A percentile compares a stretch with the other conserved stretches of the same genome.
phyloP scores from a whole-genome alignment of 2,888 invertebrate species.

The Phengaris arion region DNA sequence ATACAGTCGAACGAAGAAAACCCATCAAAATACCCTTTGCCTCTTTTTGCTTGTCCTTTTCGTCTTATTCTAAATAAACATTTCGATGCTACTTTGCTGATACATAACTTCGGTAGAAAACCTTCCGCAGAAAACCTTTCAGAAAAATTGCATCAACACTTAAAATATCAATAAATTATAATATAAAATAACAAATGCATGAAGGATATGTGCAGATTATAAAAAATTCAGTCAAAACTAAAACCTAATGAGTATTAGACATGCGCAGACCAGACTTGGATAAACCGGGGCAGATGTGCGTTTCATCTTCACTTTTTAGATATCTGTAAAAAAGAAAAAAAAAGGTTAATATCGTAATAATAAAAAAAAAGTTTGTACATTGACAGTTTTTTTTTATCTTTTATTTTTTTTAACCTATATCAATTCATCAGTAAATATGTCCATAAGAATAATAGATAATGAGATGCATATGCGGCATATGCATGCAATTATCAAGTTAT shows the following conservation, averaged over 20 bases:
- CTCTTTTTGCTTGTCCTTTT: conserved; percentile 74
- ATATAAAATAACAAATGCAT: conserved; percentile 64
- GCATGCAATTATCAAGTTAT: conserved; percentile 27
- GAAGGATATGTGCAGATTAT: conserved; percentile 61
- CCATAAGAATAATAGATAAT: conserved; percentile 2
- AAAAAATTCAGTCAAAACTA: conserved; percentile 61
- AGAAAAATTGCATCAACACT: conserved; percentile 45
- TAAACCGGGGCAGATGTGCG: conserved; percentile 46
- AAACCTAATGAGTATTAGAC: conserved; percentile 66
- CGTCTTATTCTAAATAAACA: conserved; percentile 47
- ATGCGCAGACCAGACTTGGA: conserved; percentile 37
- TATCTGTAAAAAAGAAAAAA: conserved; percentile 61
- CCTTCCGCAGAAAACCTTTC: conserved; percentile 35
- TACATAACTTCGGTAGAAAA: conserved; percentile 31
- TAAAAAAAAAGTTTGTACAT: not conserved
- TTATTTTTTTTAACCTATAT: no score
- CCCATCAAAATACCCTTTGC: conserved; percentile 72
- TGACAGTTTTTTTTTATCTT: not conserved
- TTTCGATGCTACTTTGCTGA: conserved; percentile 49
- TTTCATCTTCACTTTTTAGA: conserved; percentile 26
- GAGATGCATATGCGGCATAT: conserved; percentile 27
- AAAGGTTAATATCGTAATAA: conserved; percentile 21
- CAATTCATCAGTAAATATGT: not conserved
- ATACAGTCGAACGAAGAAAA: conserved; percentile 65
- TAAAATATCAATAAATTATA: conserved; percentile 48